A percentile compares a stretch with the other conserved stretches of the same genome.
Conservation (phyloP, 2,797 vertebrate genomes). For the Alauda arvensis region DNA sequence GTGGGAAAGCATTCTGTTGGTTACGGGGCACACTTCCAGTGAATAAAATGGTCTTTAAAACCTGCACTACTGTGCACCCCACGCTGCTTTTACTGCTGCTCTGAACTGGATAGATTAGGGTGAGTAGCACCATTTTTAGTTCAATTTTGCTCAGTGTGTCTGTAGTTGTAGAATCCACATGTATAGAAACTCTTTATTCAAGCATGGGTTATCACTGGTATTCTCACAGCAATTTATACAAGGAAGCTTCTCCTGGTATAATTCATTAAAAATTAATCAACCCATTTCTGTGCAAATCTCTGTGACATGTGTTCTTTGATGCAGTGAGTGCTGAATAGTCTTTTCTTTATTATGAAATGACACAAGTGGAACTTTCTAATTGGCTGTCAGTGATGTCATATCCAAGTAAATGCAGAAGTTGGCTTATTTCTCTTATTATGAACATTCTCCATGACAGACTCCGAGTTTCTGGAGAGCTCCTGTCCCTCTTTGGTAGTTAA, state of each 20-base stretch:
- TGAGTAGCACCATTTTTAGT: slow-evolving; percentile 10
- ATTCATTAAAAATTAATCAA: slow-evolving; percentile 73
- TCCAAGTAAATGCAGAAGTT: slow-evolving; percentile 39
- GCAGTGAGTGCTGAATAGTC: slow-evolving; percentile 62
- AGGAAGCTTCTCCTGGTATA: slow-evolving; percentile 57
- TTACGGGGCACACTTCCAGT: not conserved
- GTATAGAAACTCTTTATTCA: slow-evolving; percentile 39
- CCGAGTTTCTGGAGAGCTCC: slow-evolving; percentile 34
- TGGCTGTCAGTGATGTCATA: slow-evolving; percentile 68
- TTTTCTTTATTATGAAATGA: slow-evolving; percentile 68
- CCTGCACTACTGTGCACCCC: not conserved
- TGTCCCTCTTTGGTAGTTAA: slow-evolving; percentile 24
- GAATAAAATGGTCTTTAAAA: slow-evolving; percentile 39
- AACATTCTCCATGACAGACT: slow-evolving; percentile 26
- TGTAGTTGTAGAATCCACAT: slow-evolving; percentile 9
- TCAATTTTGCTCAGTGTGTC: not conserved
- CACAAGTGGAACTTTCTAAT: slow-evolving; percentile 68
- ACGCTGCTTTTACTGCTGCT: slow-evolving; percentile 26
- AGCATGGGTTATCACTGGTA: slow-evolving; percentile 33
- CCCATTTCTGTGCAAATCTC: slow-evolving; percentile 71
- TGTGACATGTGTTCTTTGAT: slow-evolving; percentile 65
- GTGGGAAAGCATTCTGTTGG: not conserved
- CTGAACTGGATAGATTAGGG: slow-evolving; percentile 25
- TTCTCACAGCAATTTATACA: slow-evolving; percentile 54
- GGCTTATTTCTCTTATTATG: slow-evolving; percentile 43